These are phyloP conservation scores for Galeopterus variegatus DNA, from an alignment of 2,113 vertebrate species.

Conservation along the genomic window DNA sequence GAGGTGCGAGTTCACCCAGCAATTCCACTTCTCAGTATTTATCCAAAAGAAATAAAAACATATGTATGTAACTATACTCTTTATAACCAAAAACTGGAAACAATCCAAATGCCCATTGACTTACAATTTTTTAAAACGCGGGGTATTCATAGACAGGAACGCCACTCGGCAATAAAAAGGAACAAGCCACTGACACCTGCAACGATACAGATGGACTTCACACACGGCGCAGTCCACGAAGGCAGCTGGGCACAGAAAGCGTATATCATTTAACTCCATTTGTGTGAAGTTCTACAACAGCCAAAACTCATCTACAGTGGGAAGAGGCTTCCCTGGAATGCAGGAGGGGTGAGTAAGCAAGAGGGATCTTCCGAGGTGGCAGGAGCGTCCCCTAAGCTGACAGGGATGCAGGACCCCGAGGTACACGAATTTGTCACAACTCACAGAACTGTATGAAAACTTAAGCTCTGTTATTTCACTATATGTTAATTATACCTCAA, in stretches of 20 bases:
- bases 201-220: not conserved
- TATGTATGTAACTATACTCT: not conserved
- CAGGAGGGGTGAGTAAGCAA: no score
- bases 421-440: not conserved
- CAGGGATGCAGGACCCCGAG: not conserved
- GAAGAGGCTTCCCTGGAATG: not conserved
- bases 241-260: no score
- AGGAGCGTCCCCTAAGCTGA: not conserved
- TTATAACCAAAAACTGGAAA: not conserved
- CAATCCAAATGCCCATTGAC: not conserved
- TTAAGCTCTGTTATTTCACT: not conserved
- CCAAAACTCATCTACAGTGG: not conserved
- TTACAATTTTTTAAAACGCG: not conserved
- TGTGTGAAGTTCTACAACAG: no score
- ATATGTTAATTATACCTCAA: not conserved
- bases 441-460: not conserved
- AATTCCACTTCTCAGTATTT: no score
- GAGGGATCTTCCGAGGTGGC: not conserved
- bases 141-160: not conserved
- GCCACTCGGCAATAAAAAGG: not conserved
- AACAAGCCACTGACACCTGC: not conserved
- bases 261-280: no score
- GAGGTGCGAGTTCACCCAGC: no score
- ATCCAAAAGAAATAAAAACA: not conserved
- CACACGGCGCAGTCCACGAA: not conserved